phyloP scores from a whole-genome alignment of 2,797 vertebrate genomes.

The Emydoidea blandingii region DNA sequence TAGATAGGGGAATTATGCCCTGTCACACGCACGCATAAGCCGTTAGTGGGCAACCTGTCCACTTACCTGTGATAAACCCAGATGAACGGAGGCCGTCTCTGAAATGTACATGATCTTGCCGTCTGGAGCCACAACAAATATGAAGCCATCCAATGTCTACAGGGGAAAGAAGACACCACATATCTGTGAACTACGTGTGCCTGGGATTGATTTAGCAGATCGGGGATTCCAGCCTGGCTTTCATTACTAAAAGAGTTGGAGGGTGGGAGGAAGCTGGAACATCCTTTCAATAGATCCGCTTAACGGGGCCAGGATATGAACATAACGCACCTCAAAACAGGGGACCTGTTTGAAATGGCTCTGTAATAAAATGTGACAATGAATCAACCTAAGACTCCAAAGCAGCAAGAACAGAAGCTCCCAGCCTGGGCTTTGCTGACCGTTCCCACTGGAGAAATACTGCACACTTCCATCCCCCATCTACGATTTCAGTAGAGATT shows the following conservation, averaged over 20 bases:
- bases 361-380: neutral
- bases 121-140: constrained; percentile 97
- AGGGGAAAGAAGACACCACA: constrained; percentile 57
- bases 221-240: neutral
- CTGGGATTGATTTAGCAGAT: neutral
- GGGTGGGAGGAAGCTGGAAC: neutral
- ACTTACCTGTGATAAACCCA: constrained; percentile 96
- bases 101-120: constrained; percentile 99
- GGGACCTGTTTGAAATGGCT: neutral
- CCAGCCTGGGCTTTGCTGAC: neutral
- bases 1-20: too few species aligned
- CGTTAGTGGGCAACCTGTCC: neutral
- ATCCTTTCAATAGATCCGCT: neutral
- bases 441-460: neutral
- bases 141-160: constrained; percentile 97
- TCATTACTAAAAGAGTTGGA: neutral
- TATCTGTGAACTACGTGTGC: neutral
- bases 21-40: too few species aligned
- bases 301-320: neutral
- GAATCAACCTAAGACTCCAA: neutral
- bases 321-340: neutral
- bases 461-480: neutral
- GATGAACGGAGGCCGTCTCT: constrained; percentile 96
- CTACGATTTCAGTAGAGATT: neutral
- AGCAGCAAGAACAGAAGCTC: neutral